A percentile compares a stretch with the other conserved stretches of the same genome.
phyloP scores from a whole-genome alignment of 2,888 invertebrate species.

The Eilema depressum region DNA sequence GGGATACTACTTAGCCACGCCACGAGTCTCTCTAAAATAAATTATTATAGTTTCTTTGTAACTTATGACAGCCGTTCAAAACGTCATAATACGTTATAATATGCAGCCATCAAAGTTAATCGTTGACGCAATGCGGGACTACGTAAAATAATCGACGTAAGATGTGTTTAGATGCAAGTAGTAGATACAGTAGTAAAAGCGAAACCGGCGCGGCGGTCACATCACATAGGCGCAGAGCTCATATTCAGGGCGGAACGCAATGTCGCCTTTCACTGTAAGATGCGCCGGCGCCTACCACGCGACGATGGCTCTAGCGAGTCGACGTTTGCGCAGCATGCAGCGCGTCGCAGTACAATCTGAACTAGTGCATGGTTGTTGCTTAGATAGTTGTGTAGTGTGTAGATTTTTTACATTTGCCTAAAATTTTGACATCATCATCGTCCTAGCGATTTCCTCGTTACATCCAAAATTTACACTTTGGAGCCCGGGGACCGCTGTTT shows the following conservation, averaged over 20 bases:
- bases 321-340: background rate
- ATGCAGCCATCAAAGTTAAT: too few species aligned
- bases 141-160: background rate
- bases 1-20: too few species aligned
- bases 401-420: background rate
- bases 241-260: conserved; percentile 62
- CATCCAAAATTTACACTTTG: background rate
- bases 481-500: background rate
- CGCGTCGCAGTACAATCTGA: background rate
- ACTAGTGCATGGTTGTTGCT: background rate
- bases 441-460: background rate
- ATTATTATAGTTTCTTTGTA: too few species aligned
- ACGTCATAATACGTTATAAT: background rate
- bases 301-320: too few species aligned
- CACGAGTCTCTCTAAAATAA: too few species aligned
- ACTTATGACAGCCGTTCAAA: background rate
- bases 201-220: conserved; percentile 48
- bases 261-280: conserved; percentile 62
- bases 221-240: conserved; percentile 38
- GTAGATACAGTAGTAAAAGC: conserved; percentile 55
- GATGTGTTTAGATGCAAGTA: background rate
- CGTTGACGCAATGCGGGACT: conserved; percentile 4
- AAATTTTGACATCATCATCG: background rate
- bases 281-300: conserved; percentile 34
- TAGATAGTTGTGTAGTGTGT: background rate